phyloP scores from a whole-genome alignment of 92 coral and sea anemone species.

The Pocillopora meandrina region DNA sequence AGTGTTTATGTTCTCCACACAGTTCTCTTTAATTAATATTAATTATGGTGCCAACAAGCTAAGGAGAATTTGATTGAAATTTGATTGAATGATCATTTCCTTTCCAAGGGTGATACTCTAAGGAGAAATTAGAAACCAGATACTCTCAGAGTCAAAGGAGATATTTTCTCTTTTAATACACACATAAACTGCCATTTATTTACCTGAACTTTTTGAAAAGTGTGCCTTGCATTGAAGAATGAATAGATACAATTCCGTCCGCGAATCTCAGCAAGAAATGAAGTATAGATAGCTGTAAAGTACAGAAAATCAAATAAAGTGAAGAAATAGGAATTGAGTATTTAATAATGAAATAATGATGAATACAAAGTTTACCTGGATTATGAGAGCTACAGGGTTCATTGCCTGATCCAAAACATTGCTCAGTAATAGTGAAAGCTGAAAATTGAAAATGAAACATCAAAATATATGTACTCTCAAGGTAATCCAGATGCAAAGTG shows the following conservation, averaged over 20 bases:
- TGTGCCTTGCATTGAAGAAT: constrained; percentile 79
- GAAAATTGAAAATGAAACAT: constrained; percentile 1
- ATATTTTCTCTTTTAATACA: neutral
- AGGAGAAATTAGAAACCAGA: too few relatives aligned
- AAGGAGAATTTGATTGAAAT: too few relatives aligned
- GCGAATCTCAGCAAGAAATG: constrained; percentile 92
- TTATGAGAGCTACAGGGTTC: constrained; percentile 63
- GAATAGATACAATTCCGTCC: constrained; percentile 88
- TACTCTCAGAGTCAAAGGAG: too few relatives aligned
- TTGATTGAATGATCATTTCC: too few relatives aligned
- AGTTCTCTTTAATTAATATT: too few relatives aligned
- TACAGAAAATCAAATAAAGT: neutral
- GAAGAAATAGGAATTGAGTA: neutral
- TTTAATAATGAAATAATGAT: neutral
- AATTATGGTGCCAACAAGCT: too few relatives aligned
- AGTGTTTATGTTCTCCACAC: too few relatives aligned
- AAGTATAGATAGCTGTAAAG: constrained; percentile 79
- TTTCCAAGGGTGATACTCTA: too few relatives aligned
- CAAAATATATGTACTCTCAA: too few relatives aligned
- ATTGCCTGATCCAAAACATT: constrained; percentile 60
- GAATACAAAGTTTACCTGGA: constrained; percentile 59
- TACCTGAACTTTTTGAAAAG: constrained; percentile 93
- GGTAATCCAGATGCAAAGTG: too few relatives aligned
- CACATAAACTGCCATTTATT: neutral
- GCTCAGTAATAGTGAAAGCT: constrained; percentile 91